Base-by-base conservation (phyloP, 2,888 invertebrate species). In the Orchestes rusci region DNA sequence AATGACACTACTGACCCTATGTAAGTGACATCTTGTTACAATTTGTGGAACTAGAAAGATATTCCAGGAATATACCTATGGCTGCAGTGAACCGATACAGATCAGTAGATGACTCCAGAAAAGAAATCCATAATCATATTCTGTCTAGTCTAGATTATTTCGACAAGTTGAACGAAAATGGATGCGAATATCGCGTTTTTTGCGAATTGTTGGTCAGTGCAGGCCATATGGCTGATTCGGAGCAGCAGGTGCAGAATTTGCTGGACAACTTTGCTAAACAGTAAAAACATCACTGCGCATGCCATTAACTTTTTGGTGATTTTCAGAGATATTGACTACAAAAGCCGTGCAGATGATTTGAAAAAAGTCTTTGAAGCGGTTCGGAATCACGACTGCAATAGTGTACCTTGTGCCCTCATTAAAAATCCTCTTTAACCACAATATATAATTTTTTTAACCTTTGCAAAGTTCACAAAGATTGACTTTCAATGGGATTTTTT, bases 351-450 rank as follows among this genome's bases (percentile, higher is more conserved):
- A 4, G 61, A 63, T 18, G 65, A 65, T 20, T 52, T 68, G 39
- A 61, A 61, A 44, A 61, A 58, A 45, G 56, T 69, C 17, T 64
- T 68, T 43, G 62, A 62, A 27, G 68, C 69, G 3, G 65, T 68
- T 1, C 62, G 60, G 50, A 58, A 54, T 28, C 58, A 59, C 45
- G 56, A 64, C 34, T 70, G 70, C 44, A 54, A 55, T 17, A 45
- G 58, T 13, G 62, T 67, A 38, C 31, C 50, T 17, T 69, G 69
- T 48, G 56, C 5, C 17, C 20, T 27, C 17, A 34, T 17, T n/a
- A n/a, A n/a, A n/a, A n/a, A n/a, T n/a, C n/a, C n/a, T n/a, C n/a
- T n/a, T n/a, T n/a, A n/a, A n/a, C n/a, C n/a, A n/a, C n/a, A n/a
- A n/a, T n/a, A n/a, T n/a, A n/a, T n/a, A n/a, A n/a, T n/a, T n/a